These are phyloP conservation scores for Conomelus anceps DNA, from an alignment of 2,888 invertebrate genomes.

Conservation along the genomic window DNA sequence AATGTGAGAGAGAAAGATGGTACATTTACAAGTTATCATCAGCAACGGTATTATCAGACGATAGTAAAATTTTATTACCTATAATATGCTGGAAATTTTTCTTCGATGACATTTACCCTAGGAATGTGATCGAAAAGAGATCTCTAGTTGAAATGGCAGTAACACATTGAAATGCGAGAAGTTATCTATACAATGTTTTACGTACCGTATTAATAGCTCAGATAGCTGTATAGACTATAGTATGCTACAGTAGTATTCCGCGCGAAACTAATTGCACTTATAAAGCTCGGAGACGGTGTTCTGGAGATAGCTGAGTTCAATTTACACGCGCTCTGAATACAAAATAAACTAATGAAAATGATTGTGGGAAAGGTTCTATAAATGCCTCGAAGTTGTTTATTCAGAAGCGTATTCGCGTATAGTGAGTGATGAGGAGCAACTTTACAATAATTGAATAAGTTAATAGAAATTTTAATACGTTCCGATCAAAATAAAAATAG, in stretches of 20 bases:
- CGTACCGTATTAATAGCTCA: not conserved
- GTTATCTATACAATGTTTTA: not conserved
- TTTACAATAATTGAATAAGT: no score
- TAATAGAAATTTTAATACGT: no score
- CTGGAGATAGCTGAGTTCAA: not conserved
- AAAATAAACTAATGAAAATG: not conserved
- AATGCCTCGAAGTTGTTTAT: not conserved
- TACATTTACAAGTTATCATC: not conserved
- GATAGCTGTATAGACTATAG: not conserved
- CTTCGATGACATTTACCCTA: not conserved
- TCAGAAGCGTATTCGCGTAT: not conserved
- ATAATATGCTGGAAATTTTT: not conserved
- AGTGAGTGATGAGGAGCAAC: not conserved
- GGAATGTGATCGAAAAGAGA: not conserved
- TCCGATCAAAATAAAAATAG: not conserved
- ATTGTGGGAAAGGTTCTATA: not conserved
- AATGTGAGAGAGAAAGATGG: not conserved
- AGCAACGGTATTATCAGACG: not conserved
- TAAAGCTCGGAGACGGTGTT: not conserved
- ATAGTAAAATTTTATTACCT: not conserved
- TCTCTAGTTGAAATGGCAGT: not conserved
- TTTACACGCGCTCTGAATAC: not conserved
- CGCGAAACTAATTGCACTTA: not conserved
- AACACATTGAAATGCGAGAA: not conserved
- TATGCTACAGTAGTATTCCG: not conserved